A percentile compares a stretch with the other conserved stretches of the same genome.
phyloP scores from a whole-genome alignment of 2,113 vertebrate species.

The Copsychus sechellarum region DNA sequence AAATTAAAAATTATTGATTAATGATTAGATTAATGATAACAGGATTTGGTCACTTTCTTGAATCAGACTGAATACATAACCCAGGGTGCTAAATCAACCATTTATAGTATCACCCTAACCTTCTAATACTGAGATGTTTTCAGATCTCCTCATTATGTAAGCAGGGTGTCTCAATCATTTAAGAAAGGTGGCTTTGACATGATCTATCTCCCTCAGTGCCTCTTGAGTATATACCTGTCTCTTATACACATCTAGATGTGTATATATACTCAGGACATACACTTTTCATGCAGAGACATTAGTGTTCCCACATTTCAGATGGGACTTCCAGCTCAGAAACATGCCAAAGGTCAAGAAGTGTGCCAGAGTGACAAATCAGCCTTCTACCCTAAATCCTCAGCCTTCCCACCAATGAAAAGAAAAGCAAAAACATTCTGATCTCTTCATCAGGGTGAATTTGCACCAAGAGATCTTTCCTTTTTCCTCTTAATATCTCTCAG shows the following conservation, averaged over 20 bases:
- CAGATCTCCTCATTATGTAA: background rate
- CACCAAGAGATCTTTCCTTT: background rate
- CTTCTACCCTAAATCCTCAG: background rate
- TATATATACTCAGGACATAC: no score
- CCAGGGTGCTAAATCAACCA: background rate
- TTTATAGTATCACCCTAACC: background rate
- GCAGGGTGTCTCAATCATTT: background rate
- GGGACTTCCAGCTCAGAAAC: background rate
- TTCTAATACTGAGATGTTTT: background rate
- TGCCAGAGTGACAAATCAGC: background rate
- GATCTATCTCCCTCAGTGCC: background rate
- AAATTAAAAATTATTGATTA: background rate
- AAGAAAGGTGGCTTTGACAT: background rate
- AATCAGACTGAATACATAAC: background rate
- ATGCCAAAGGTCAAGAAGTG: background rate
- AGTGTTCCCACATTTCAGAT: background rate
- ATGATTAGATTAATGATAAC: background rate
- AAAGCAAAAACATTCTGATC: background rate
- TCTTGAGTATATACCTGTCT: accelerated
- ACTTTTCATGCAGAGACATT: background rate
- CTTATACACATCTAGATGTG: no score
- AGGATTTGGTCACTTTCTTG: background rate
- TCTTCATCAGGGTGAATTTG: background rate
- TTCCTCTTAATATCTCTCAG: background rate
- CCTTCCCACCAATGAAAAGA: background rate